Conservation (phyloP, 2,113 vertebrate genomes). For the Monarcha castaneiventris region DNA sequence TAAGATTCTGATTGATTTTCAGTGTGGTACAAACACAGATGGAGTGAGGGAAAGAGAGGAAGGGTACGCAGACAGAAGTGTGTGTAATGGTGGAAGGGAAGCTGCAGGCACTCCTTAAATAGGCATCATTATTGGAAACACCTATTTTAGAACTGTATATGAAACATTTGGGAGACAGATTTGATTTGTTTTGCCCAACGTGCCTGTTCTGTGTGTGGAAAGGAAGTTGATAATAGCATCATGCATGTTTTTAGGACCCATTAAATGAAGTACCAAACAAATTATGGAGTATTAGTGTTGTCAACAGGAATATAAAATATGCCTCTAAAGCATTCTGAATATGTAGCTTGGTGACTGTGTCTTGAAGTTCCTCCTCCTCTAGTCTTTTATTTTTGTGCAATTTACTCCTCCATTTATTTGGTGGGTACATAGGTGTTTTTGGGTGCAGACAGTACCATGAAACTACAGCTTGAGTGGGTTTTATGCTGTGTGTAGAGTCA, state of each 20-base stretch:
- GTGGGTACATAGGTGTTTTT: not conserved
- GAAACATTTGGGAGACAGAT: not conserved
- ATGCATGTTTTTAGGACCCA: not conserved
- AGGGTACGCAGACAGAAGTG: not conserved
- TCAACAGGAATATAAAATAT: not conserved
- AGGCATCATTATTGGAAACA: not conserved
- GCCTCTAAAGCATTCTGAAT: not conserved
- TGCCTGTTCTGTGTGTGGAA: not conserved
- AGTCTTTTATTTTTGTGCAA: not conserved
- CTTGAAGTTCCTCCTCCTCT: not conserved
- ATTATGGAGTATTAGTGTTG: not conserved
- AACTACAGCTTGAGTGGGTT: not conserved
- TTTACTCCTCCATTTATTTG: not conserved
- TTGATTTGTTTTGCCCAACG: not conserved
- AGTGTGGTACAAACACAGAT: not conserved
- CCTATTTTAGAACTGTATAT: not conserved
- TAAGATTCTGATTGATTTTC: not conserved
- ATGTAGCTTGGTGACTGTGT: not conserved
- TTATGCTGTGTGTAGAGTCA: not conserved
- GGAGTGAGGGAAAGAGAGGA: not conserved
- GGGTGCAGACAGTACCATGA: not conserved
- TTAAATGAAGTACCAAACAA: not conserved
- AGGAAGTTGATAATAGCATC: not conserved
- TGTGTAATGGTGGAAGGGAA: not conserved
- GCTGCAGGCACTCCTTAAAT: not conserved